Percentiles rank a stretch among this genome's conserved stretches.
Evolutionary conservation across 2,113 vertebrate genomes (phyloP).

Genomic region (Lampris incognitus): DNA sequence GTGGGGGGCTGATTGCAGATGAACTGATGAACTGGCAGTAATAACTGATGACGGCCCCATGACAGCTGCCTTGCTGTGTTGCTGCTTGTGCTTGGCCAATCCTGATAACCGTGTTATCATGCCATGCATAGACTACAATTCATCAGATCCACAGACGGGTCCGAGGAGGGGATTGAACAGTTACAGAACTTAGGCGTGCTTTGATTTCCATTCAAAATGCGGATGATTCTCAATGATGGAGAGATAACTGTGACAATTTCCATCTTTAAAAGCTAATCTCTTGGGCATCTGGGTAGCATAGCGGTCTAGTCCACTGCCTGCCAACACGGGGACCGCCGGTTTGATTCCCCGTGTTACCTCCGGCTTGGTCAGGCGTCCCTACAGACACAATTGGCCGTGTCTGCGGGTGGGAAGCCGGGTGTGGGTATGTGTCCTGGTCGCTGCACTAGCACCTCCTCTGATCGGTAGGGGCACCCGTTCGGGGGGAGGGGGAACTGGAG

Average conservation of each 20-base stretch:
- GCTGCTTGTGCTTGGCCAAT: conserved; percentile 16
- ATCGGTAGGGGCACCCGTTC: too few species aligned
- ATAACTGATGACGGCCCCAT: background rate
- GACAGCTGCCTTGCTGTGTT: background rate
- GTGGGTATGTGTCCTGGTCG: too few species aligned
- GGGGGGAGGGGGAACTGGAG: too few species aligned
- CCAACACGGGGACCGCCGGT: too few species aligned
- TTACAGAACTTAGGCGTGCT: background rate
- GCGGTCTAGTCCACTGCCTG: too few species aligned
- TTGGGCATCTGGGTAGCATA: too few species aligned
- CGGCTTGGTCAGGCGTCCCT: too few species aligned
- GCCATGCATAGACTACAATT: conserved; percentile 31
- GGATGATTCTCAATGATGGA: background rate
- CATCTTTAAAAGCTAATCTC: background rate
- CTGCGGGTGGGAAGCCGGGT: too few species aligned
- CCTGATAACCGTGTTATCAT: conserved; percentile 25
- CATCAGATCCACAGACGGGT: conserved; percentile 2
- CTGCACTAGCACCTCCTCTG: too few species aligned
- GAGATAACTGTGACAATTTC: background rate
- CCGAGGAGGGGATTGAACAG: background rate
- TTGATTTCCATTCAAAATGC: background rate
- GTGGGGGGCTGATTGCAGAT: background rate
- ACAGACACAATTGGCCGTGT: too few species aligned
- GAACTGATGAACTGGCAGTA: background rate
- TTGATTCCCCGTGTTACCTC: too few species aligned